phyloP scores from a whole-genome alignment of 2,113 vertebrate genomes.

The Phyllopteryx taeniolatus region DNA sequence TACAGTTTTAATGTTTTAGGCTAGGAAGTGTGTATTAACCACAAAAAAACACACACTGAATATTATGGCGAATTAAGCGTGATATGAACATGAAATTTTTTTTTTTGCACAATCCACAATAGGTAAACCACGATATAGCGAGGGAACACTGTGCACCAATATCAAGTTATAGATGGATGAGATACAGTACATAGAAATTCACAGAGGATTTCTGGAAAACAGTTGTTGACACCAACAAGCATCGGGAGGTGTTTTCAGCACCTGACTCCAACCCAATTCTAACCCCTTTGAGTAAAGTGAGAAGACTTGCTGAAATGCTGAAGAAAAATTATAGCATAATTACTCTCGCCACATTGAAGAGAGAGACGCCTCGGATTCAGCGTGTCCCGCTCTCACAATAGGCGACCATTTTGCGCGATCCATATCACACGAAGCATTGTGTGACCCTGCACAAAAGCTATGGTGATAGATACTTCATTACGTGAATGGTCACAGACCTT shows the following conservation, averaged over 20 bases:
- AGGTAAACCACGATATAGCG: too few relatives aligned
- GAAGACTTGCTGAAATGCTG: constrained; percentile 53
- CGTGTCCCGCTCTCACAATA: constrained; percentile 40
- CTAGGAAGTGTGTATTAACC: too few relatives aligned
- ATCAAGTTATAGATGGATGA: too few relatives aligned
- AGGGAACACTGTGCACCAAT: too few relatives aligned
- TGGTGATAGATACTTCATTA: constrained; percentile 48
- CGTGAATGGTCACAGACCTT: constrained; percentile 38
- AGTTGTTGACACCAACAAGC: constrained; percentile 27
- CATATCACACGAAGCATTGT: constrained; percentile 59
- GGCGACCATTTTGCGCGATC: constrained; percentile 56
- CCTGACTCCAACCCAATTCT: constrained; percentile 30
- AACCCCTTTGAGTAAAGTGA: constrained; percentile 61
- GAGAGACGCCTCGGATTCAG: constrained; percentile 28
- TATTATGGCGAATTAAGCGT: too few relatives aligned
- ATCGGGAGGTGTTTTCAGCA: constrained; percentile 16
- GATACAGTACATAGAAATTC: not conserved
- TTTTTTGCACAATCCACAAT: too few relatives aligned
- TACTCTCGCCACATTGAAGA: constrained; percentile 32
- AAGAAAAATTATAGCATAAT: constrained; percentile 65
- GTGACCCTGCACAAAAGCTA: constrained; percentile 35
- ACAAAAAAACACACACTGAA: too few relatives aligned
- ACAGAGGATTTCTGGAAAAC: not conserved
- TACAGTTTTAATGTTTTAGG: too few relatives aligned
- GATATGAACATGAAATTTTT: too few relatives aligned